phyloP scores from a whole-genome alignment of 1,140 invertebrate species.

The Ctenoplectra terminalis region DNA sequence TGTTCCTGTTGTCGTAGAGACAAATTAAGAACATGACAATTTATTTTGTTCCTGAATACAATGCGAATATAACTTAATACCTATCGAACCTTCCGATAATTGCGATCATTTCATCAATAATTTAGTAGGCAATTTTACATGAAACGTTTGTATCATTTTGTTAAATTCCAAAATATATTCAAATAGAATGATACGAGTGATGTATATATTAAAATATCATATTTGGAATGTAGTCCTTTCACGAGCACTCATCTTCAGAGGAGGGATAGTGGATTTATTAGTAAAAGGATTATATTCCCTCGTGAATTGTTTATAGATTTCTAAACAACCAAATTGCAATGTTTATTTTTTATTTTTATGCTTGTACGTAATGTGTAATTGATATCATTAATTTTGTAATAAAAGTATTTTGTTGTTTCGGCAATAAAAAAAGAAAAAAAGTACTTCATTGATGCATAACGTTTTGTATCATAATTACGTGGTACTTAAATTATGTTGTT shows the following conservation, averaged over 20 bases:
- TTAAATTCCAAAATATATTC: conserved; percentile 31
- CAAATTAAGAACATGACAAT: conserved; percentile 61
- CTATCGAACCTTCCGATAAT: background rate
- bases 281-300: conserved; percentile 76
- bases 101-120: conserved; percentile 52
- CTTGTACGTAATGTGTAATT: conserved; percentile 24
- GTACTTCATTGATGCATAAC: background rate
- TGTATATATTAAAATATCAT: conserved; percentile 22
- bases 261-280: conserved; percentile 79
- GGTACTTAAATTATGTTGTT: conserved; percentile 15
- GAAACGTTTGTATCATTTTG: conserved; percentile 57
- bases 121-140: conserved; percentile 58
- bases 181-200: conserved; percentile 52
- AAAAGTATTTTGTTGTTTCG: background rate
- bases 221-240: conserved; percentile 75
- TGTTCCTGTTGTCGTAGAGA: conserved; percentile 65
- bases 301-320: background rate
- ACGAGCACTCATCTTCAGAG: conserved; percentile 78
- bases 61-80: conserved; percentile 40
- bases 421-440: background rate
- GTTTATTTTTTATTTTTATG: conserved; percentile 18
- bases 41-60: conserved; percentile 64
- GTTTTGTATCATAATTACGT: background rate
- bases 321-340: background rate
- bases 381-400: background rate